Percentiles rank a stretch among this genome's conserved stretches.
phyloP scores from a whole-genome alignment of 1,140 invertebrate genomes.

The Lepeophtheirus salmonis region DNA sequence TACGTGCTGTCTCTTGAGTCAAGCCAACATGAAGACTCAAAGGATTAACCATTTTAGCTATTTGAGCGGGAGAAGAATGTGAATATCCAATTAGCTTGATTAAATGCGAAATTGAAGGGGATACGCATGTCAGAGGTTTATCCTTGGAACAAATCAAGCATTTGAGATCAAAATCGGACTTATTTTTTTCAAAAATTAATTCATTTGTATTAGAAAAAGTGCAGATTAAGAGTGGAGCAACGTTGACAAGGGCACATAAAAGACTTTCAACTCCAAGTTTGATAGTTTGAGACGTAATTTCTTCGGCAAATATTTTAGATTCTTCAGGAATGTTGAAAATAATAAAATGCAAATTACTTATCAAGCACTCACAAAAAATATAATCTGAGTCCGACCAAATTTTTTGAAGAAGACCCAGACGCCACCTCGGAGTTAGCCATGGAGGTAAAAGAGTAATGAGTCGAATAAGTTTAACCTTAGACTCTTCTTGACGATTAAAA shows the following conservation, averaged over 20 bases:
- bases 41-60: constrained; percentile 1
- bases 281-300: background rate
- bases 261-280: background rate
- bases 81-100: background rate
- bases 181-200: no score
- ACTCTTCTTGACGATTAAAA: background rate
- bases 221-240: background rate
- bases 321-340: background rate
- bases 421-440: background rate
- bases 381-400: background rate
- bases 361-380: background rate
- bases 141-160: no score
- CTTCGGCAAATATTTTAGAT: background rate
- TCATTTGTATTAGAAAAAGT: background rate
- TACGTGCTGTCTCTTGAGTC: background rate
- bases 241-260: background rate
- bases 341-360: background rate
- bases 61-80: background rate
- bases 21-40: background rate
- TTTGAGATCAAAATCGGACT: no score
- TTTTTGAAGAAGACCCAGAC: background rate
- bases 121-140: no score
- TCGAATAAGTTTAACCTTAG: background rate
- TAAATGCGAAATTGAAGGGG: background rate
- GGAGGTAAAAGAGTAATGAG: background rate